phyloP scores from a whole-genome alignment of 1,140 invertebrate genomes.

The Drosophila punjabiensis region DNA sequence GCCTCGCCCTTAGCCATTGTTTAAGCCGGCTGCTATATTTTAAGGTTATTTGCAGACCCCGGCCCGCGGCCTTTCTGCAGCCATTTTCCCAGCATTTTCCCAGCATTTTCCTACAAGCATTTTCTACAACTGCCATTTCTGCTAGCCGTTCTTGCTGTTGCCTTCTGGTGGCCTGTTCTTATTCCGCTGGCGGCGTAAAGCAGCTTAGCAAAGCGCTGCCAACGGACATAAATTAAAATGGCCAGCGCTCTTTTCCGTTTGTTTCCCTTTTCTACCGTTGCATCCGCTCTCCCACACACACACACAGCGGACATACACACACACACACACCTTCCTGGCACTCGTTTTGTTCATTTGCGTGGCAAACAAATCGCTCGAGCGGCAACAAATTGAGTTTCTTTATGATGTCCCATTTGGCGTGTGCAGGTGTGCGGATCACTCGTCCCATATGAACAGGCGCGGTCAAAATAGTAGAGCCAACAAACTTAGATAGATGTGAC shows the following conservation, averaged over 20 bases:
- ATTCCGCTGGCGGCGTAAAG: slow-evolving; percentile 66
- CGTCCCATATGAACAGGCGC: slow-evolving; percentile 3
- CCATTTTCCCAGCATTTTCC: slow-evolving; percentile 15
- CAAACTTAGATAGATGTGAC: background rate
- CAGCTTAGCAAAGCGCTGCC: slow-evolving; percentile 74
- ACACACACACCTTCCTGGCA: slow-evolving; percentile 46
- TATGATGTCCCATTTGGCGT: slow-evolving; percentile 78
- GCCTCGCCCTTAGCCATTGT: slow-evolving; percentile 66
- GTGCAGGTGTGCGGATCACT: slow-evolving; percentile 67
- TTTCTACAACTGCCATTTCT: slow-evolving; percentile 7
- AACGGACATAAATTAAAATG: slow-evolving; percentile 82
- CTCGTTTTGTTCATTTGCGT: slow-evolving; percentile 77
- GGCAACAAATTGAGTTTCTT: slow-evolving; percentile 83
- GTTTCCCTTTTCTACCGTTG: slow-evolving; percentile 41
- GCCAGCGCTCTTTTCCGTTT: slow-evolving; percentile 65
- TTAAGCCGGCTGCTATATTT: slow-evolving; percentile 78
- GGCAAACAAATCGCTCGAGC: slow-evolving; percentile 81
- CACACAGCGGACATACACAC: slow-evolving; percentile 19
- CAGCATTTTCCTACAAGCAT: slow-evolving; percentile 10
- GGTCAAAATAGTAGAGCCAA: background rate
- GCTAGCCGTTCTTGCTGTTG: slow-evolving; percentile 30
- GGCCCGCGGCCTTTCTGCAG: slow-evolving; percentile 36
- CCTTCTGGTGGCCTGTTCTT: slow-evolving; percentile 46
- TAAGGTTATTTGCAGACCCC: slow-evolving; percentile 68
- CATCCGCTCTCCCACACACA: slow-evolving; percentile 58